phyloP scores from a whole-genome alignment of 2,113 vertebrate species.

The Pteruthius melanotis region DNA sequence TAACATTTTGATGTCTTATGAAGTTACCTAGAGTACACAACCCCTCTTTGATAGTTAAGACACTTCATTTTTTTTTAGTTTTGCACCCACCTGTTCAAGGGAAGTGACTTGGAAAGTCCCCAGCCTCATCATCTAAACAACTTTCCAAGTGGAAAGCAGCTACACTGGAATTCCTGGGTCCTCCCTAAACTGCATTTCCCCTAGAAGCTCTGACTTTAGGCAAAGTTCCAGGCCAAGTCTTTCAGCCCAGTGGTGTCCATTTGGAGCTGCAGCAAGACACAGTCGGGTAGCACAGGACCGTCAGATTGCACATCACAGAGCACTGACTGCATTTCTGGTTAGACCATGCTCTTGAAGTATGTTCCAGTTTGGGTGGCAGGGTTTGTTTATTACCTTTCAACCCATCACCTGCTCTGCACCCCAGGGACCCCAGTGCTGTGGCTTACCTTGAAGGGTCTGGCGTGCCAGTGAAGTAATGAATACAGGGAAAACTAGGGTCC shows the following conservation, averaged over 20 bases:
- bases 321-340: not conserved
- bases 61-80: not conserved
- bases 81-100: not conserved
- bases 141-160: not conserved
- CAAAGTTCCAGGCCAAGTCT: not conserved
- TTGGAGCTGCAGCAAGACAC: not conserved
- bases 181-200: not conserved
- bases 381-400: not conserved
- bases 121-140: not conserved
- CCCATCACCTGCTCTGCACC: not conserved
- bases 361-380: not conserved
- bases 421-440: not conserved
- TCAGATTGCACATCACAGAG: not conserved
- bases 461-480: conserved; percentile 82
- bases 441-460: conserved; percentile 81
- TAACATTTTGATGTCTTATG: not conserved
- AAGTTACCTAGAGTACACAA: not conserved
- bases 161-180: not conserved
- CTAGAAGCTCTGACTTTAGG: not conserved
- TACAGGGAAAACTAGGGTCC: conserved; percentile 68
- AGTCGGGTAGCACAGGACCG: not conserved
- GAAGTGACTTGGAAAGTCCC: not conserved
- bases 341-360: not conserved
- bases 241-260: not conserved
- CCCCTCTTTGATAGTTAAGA: not conserved